These are phyloP conservation scores for Megaceryle torquata DNA, from an alignment of 2,113 vertebrate genomes.

Conservation along the genomic window DNA sequence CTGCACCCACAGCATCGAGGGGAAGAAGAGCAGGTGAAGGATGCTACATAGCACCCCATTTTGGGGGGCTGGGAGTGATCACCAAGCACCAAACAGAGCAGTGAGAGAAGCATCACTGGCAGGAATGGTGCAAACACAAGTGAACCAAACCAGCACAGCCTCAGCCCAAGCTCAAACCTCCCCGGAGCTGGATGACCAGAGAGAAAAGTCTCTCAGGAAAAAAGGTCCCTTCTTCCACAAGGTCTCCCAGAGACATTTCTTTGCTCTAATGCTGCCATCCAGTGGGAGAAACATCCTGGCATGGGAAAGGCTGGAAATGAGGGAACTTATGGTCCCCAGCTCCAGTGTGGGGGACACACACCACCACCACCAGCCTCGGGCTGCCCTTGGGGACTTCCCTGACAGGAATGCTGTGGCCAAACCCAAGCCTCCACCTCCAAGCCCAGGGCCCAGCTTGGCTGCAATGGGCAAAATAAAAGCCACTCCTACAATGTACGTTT, in stretches of 20 bases:
- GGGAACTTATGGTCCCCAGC: too few species aligned
- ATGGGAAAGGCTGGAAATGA: background rate
- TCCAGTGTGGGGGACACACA: rapidly evolving
- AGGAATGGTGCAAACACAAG: background rate
- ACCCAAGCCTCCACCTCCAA: background rate
- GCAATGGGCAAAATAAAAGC: rapidly evolving
- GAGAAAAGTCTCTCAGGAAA: background rate
- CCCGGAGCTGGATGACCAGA: rapidly evolving
- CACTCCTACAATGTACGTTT: rapidly evolving
- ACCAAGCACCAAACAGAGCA: background rate
- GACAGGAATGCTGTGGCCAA: background rate
- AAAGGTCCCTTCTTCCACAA: background rate
- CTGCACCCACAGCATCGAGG: background rate
- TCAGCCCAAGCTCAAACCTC: background rate
- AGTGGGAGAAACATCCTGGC: constrained; percentile 14
- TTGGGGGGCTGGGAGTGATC: background rate
- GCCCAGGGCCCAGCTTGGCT: background rate
- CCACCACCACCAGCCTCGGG: background rate
- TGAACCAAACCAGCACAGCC: background rate
- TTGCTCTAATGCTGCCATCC: constrained; percentile 49
- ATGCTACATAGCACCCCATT: rapidly evolving
- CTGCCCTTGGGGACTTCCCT: background rate
- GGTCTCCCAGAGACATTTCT: background rate
- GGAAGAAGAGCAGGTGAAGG: background rate
- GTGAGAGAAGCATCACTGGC: rapidly evolving